A percentile compares a stretch with the other conserved stretches of the same genome.
Evolutionary conservation across 2,888 invertebrate species (phyloP).

Genomic region (Aproaerema taeniolella): DNA sequence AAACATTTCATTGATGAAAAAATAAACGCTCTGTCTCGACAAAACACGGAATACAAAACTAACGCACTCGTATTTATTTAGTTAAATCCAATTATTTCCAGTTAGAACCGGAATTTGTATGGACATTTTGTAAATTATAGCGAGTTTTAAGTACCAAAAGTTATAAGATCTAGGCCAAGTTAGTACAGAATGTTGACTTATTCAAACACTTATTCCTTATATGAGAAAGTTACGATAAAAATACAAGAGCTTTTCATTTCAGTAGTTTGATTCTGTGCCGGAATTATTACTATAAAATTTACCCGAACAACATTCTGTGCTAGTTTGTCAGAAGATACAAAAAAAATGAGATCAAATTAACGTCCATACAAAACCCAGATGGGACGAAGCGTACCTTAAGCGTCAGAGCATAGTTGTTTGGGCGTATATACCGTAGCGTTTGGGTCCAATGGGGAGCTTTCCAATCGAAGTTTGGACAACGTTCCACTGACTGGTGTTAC

Average conservation of each 20-base stretch:
- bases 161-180: background rate
- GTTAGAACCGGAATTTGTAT: conserved; percentile 51
- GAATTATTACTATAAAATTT: too few species aligned
- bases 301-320: too few species aligned
- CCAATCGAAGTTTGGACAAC: conserved; percentile 48
- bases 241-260: too few species aligned
- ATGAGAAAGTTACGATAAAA: too few species aligned
- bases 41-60: conserved; percentile 56
- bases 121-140: conserved; percentile 35
- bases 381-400: conserved; percentile 17
- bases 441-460: conserved; percentile 83
- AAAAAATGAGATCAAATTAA: conserved; percentile 53
- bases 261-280: too few species aligned
- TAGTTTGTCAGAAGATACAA: conserved; percentile 26
- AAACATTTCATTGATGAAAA: conserved; percentile 54
- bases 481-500: conserved; percentile 29
- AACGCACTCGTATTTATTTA: conserved; percentile 34
- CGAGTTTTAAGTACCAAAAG: conserved; percentile 8
- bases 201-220: too few species aligned
- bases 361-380: conserved; percentile 57
- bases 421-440: conserved; percentile 96
- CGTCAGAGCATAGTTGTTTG: conserved; percentile 75
- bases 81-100: conserved; percentile 26
- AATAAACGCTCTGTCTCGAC: conserved; percentile 57
- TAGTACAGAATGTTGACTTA: background rate